Base-by-base conservation (phyloP, 2,797 vertebrate species). In the Podarcis siculus region DNA sequence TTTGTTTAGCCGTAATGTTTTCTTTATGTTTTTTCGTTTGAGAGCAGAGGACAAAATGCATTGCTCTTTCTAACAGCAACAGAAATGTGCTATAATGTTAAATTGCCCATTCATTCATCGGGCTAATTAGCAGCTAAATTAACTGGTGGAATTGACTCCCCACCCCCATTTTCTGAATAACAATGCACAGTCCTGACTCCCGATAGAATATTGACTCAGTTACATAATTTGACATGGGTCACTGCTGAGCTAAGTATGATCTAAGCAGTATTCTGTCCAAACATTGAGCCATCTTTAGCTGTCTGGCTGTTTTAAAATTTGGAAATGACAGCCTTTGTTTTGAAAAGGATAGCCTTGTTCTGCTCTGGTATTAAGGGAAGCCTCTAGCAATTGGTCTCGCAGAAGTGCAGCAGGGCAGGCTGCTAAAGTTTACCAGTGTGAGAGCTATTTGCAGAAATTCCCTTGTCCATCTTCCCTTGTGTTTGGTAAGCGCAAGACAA, bases 71-170 rank as follows among this genome's bases (percentile, higher is more conserved):
- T 49, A 89, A 75, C 0, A 81, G 75, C 39, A 17, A 45, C 25
- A 73, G 32, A 17, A 78, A 76, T 8, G 25, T 37, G 78, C 76
- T 55, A 30, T 67, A 87, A 82, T 83, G 71, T 86, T 73, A 45
- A 30, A 94, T 94, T 94, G 89, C 21, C 92, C 30, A 92, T 92
- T 91, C 93, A 92, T 91, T 30, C 64, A 67, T 25, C 1, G 23
- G 80, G 49, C 45, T 85, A 49, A 0, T 0, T 86, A 61, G 71
- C 30, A 84, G 9, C 27, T 0, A 79, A 35, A 25, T 13, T 25
- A 86, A 66, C 58, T 88, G 17, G 42, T 79, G 25, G 15, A 66
- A 72, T 73, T 35, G 89, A 85, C 8, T 78, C 55, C 8, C 32
- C 67, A 1, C 3, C 30, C 17, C 32, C 23, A 5, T 61, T 76